Base-by-base conservation (phyloP, 1,140 invertebrate species). In the Diachasmimorpha longicaudata region DNA sequence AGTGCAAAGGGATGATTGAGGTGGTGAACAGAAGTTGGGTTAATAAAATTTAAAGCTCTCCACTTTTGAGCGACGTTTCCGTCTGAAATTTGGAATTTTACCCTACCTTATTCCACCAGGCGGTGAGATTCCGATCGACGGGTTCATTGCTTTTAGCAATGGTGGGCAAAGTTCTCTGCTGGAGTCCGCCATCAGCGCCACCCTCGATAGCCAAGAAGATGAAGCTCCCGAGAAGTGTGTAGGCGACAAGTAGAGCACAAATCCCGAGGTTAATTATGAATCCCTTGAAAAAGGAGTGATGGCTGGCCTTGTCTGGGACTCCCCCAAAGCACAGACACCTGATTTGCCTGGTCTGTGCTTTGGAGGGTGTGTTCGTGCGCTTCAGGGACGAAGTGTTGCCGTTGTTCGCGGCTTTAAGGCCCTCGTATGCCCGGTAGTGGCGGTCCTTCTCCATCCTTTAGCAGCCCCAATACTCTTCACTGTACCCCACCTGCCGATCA, bases 151-250 rank as follows among this genome's bases (percentile, higher is more conserved):
- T 87, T 80, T 79, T 90, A 81, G 84, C 90, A 88, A 90, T 87
- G 10, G 92, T 91, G 0, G 92, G 92, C 48, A 93, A 81, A 10
- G 92, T 93, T 79, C 91, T 91, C 81, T 93, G 92, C 79, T 92
- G 93, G 78, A 91, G 90, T 0, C 79, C 79, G 39, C 82, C 85
- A 39, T 90, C 93, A 84, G 91, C 91, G 82, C 90, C 93, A 46
- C 94, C 95, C 90, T 98, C 97, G 42, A 98, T 94, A 19, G 95
- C 94, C 46, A 97, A 90, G 85, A 99, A 99, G 80, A 98, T 95
- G 83, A 98, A 95, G 42, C 96, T 97, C 16, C 96, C 96, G 67
- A 98, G 89, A 11, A 98, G 90, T 0, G 96, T 96, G 87, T 99
- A 99, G 3, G 94, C 94, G 4, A 98, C 91, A 0, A 98, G 91